Evolutionary conservation across 2,888 invertebrate genomes (phyloP), one percentile per base, ranked within the genome.

Genomic region (Hartigia nigra): DNA sequence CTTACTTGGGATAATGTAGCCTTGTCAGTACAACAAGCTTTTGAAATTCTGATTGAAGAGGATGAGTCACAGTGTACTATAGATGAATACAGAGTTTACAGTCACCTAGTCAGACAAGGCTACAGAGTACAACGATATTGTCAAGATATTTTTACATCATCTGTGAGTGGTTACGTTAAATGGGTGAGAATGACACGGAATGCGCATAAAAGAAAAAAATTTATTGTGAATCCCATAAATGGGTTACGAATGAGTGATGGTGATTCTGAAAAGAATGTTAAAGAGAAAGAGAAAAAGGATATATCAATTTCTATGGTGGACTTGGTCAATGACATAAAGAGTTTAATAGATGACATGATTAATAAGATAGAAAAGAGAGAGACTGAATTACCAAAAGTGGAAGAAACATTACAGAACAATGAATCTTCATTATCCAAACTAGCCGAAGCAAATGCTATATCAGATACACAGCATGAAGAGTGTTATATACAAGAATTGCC

Each of bases 1-100:
- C 91, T 95, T 23, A 92, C 92, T 81, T 93, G 93, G 90, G 93
- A 94, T 87, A 93, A 92, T 55, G 91, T 94, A 0, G 92, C 93
- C 77, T 92, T 95, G 32, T 95, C 95, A 80, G 90, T 95, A 74
- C 94, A 95, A 89, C 95, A 95, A 91, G 95, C 94, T 14, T 95
- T 95, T 85, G 91, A 93, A 36, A 88, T 95, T 81, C 87, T 95
- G 74, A 90, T 93, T 37, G 84, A 88, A 31, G 82, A 83, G 1
- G 87, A 90, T 76, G 87, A 86, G 76, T 83, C 86, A 1, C 88
- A 89, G 39, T 92, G 92, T 83, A 88, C 92, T 31, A 79, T 93
- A 31, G 88, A 91, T 37, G 93, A 94, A 84, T 95, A 94, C 84
- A 93, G 93, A 90, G 94, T 94, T 0, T 95, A 94, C 88, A 92